phyloP scores from a whole-genome alignment of 2,888 invertebrate genomes.

The Tenodera sinensis region DNA sequence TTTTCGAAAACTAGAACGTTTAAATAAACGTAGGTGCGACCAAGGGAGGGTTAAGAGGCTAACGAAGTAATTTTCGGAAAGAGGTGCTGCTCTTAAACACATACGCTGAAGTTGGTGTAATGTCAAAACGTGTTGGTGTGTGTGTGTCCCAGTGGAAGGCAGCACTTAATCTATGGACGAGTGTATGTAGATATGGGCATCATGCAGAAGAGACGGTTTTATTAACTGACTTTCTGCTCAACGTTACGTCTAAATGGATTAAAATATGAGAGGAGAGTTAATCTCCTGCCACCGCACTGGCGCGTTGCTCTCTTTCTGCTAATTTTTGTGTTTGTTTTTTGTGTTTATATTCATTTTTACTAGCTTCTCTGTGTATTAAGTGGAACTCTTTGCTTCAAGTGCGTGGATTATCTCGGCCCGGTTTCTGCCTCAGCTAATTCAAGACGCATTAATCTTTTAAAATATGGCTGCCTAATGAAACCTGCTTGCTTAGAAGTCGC shows the following conservation, averaged over 20 bases:
- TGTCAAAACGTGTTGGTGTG: too few species aligned
- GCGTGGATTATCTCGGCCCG: neutral
- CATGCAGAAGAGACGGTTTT: neutral
- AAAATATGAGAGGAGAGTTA: neutral
- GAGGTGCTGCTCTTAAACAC: too few species aligned
- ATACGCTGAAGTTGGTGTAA: too few species aligned
- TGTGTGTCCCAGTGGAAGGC: neutral
- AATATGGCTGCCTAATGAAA: neutral
- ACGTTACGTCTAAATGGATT: neutral
- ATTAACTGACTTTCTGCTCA: neutral
- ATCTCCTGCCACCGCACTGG: neutral
- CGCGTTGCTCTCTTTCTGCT: neutral
- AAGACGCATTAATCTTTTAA: neutral
- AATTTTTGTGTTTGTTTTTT: neutral
- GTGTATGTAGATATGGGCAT: neutral
- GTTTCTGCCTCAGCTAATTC: neutral
- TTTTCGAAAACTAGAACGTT: too few species aligned
- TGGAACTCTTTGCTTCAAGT: neutral
- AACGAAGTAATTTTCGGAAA: too few species aligned
- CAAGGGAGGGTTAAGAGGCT: too few species aligned
- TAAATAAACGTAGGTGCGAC: too few species aligned
- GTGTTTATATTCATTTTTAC: neutral
- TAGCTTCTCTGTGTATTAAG: neutral
- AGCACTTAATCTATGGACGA: neutral
- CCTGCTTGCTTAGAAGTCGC: neutral